phyloP scores from a whole-genome alignment of 2,888 invertebrate species.

The Eupsilia transversa region DNA sequence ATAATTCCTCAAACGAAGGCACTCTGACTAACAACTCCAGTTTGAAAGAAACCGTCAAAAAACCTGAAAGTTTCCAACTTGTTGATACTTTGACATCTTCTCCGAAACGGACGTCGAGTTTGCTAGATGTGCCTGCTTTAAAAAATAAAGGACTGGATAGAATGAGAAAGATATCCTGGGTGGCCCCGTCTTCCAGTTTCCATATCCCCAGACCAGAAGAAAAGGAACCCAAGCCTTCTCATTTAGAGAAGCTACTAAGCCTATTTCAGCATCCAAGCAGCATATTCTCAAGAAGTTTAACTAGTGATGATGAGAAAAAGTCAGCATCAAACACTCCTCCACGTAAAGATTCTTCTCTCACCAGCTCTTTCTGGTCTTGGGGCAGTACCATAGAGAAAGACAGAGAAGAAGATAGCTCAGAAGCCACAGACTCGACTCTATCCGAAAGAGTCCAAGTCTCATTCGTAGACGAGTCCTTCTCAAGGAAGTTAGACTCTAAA shows the following conservation, averaged over 20 bases:
- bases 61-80: constrained; percentile 68
- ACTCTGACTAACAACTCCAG: constrained; percentile 88
- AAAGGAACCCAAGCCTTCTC: constrained; percentile 88
- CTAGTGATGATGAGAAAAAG: constrained; percentile 85
- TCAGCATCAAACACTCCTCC: constrained; percentile 84
- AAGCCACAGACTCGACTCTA: constrained; percentile 86
- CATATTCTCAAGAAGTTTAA: constrained; percentile 89
- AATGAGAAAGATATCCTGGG: constrained; percentile 91
- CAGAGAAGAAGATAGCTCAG: constrained; percentile 82
- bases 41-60: constrained; percentile 80
- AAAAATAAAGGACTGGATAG: constrained; percentile 84
- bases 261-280: constrained; percentile 92
- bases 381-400: constrained; percentile 82
- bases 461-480: constrained; percentile 87
- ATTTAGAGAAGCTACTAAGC: constrained; percentile 92
- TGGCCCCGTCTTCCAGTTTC: constrained; percentile 87
- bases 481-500: constrained; percentile 85
- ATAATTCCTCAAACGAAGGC: constrained; percentile 88
- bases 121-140: constrained; percentile 86
- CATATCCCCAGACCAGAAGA: constrained; percentile 84
- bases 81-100: constrained; percentile 81
- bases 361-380: constrained; percentile 89
- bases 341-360: constrained; percentile 84
- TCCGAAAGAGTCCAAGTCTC: constrained; percentile 88
- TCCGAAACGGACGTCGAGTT: constrained; percentile 84